Evolutionary conservation across 2,888 invertebrate species (phyloP).

Genomic region (Axea sp.): DNA sequence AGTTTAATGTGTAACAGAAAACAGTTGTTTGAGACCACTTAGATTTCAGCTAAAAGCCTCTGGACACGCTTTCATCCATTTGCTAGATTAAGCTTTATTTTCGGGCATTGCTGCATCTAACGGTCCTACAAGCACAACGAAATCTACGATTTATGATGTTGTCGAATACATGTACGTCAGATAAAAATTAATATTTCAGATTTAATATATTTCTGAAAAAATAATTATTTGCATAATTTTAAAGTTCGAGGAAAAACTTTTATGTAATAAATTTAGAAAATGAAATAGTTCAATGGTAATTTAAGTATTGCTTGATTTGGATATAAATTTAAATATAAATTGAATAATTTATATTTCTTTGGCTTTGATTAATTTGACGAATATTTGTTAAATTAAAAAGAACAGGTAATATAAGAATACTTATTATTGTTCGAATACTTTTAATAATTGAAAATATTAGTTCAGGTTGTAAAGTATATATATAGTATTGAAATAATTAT

Average conservation of each 20-base stretch:
- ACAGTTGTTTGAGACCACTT: constrained; percentile 65
- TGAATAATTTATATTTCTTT: too few species aligned
- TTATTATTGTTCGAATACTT: neutral
- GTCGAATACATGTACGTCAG: constrained; percentile 44
- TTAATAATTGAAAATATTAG: too few species aligned
- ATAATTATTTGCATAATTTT: constrained; percentile 13
- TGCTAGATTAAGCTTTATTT: constrained; percentile 63
- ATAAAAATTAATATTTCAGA: constrained; percentile 43
- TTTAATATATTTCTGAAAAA: constrained; percentile 22
- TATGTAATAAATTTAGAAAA: too few species aligned
- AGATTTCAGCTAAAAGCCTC: constrained; percentile 67
- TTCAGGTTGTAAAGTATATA: too few species aligned
- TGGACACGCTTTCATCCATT: constrained; percentile 61
- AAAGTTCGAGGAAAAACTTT: too few species aligned
- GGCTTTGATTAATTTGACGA: too few species aligned
- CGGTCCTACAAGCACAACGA: constrained; percentile 41
- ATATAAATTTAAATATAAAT: too few species aligned
- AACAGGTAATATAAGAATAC: too few species aligned
- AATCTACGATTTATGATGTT: constrained; percentile 54
- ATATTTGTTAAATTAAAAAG: too few species aligned
- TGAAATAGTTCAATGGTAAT: too few species aligned
- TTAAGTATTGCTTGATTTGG: too few species aligned
- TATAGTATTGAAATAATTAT: too few species aligned
- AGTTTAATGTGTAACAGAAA: constrained; percentile 64
- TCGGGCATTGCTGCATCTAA: constrained; percentile 50